Evolutionary conservation across 2,888 invertebrate genomes (phyloP), one percentile per base, ranked within the genome.

Genomic region (Acleris cristana): DNA sequence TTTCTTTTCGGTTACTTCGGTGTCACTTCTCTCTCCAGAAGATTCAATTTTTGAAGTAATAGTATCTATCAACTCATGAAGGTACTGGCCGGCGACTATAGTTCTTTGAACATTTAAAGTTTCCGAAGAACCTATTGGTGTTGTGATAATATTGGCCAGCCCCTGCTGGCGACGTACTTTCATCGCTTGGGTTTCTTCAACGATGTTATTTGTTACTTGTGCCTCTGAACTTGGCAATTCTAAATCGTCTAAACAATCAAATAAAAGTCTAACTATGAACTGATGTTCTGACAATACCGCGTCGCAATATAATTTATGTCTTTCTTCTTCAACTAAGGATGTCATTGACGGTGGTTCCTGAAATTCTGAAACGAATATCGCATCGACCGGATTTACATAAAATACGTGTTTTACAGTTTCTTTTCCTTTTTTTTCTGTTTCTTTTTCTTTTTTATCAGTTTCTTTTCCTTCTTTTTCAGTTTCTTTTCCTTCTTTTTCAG

Each of bases 201-300:
- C 7, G 2, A 1, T 14, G 0, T 16, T 0, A 2, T 16, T 2
- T 7, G 0, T 48, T 8, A 7, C 0, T 16, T 0, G 6, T 48
- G 0, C 1, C 48, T 48, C 6, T 48, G 48, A 52, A 58, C 45
- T 65, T 58, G 69, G 58, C 14, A 74, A 67, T 21, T 73, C 64
- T 7, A 85, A 65, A 18, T 23, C 44, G 3, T 85, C 80, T 2
- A 90, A 3, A 55, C 87, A 64, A 62, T 86, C 75, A 55, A 84
- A 78, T 6, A 90, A 12, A 18, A 82, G 72, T 70, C 77, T 76
- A 0, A 83, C 77, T 62, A 90, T 84, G 65, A 88, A 89, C 19
- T 74, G 71, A 12, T 78, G 74, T 19, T 85, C 75, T 69, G 73
- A 73, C 3, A 74, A 65, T 7, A 82, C 70, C 3, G 68, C 65